Base-by-base conservation (phyloP, 2,797 vertebrate species). In the Rhodeus uyekii region DNA sequence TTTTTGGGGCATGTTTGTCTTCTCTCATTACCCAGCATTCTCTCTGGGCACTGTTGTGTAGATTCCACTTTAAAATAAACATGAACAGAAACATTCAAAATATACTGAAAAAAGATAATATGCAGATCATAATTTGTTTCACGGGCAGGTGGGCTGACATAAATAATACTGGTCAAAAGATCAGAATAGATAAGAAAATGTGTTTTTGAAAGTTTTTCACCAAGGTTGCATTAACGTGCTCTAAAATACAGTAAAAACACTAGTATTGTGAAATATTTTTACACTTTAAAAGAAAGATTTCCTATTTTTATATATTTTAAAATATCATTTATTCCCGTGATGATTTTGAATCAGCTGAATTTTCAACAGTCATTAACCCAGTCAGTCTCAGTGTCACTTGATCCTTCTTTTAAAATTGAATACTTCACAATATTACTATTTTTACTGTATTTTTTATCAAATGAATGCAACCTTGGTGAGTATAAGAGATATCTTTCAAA, bases 1-100 rank as follows among this genome's bases (percentile, higher is more conserved):
- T 93, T 87, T 67, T 92, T 94, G 9, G 93, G 92, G 80, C 96
- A 96, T n/a, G 87, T 88, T 86, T 90, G 90, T 83, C 84, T 92
- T 78, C 89, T 87, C 86, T 94, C 93, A 18, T 93, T 90, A 81
- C 89, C 92, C 88, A 93, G 86, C 42, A 93, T 91, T 85, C 94
- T 93, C 75, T 94, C 91, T 2, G 92, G 89, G 87, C 95, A 95
- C 5, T 87, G 85, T 80, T 89, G 93, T 84, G 87, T 81, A 29
- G 85, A 36, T 75, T 86, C 89, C 27, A 50, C 82, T 86, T 27
- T n/a, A 67, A 78, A 46, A 83, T 61, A 48, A 36, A 5, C 38
- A 60, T 44, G 39, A 6, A 34, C 8, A 24, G 29, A 46, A 14
- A 63, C 13, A 50, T 44, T 7, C n/a, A 2, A 44, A 13, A 14